These are phyloP conservation scores for Andrena minutula DNA, from an alignment of 2,888 invertebrate genomes.

Conservation along the genomic window DNA sequence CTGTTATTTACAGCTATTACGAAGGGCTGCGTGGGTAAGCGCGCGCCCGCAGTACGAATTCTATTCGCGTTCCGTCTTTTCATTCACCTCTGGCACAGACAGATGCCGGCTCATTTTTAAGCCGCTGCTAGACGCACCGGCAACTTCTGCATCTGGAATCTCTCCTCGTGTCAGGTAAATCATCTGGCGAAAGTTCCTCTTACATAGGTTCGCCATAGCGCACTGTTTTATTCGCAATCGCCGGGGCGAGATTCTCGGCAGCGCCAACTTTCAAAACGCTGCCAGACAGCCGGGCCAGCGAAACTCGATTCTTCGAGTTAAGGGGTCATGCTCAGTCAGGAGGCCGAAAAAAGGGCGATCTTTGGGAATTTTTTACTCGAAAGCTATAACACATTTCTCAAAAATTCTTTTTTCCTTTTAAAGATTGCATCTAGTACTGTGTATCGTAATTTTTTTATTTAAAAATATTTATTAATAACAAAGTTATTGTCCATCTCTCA, in stretches of 20 bases:
- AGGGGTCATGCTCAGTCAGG: too few relatives aligned
- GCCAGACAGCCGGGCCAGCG: conserved; percentile 6
- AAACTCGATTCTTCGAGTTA: conserved; percentile 36
- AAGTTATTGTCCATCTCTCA: too few relatives aligned
- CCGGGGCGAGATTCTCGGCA: neutral
- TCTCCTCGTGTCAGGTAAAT: neutral
- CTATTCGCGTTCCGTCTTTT: conserved; percentile 5
- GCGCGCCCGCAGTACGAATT: conserved; percentile 14
- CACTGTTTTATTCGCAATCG: conserved; percentile 31
- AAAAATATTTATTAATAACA: too few relatives aligned
- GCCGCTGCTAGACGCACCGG: neutral
- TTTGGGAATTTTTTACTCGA: too few relatives aligned
- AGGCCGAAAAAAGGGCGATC: too few relatives aligned
- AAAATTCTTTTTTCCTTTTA: too few relatives aligned
- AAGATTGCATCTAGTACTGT: too few relatives aligned
- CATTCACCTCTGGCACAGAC: conserved; percentile 22
- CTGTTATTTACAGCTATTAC: conserved; percentile 71
- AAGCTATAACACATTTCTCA: too few relatives aligned
- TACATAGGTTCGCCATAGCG: neutral
- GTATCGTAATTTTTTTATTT: too few relatives aligned
- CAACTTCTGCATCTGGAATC: neutral
- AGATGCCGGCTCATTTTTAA: conserved; percentile 7
- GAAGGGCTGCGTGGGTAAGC: conserved; percentile 12
- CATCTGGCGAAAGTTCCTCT: neutral
- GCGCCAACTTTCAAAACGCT: conserved; percentile 15